Conservation (phyloP, 2,797 vertebrate genomes). For the Clarias laeviceps region DNA sequence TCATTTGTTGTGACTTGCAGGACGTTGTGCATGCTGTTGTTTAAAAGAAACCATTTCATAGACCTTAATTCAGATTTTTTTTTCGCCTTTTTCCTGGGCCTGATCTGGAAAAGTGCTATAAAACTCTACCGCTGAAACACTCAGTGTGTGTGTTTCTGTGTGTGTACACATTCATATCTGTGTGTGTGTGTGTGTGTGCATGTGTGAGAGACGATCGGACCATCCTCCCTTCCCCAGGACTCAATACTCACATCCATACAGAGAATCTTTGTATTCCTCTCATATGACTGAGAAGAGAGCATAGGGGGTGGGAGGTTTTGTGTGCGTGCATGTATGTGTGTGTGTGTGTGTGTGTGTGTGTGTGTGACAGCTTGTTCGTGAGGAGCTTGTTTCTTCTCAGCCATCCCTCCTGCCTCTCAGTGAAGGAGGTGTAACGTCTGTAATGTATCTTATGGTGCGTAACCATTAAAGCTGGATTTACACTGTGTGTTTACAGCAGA, state of each 20-base stretch:
- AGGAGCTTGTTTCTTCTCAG: constrained; percentile 11
- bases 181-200: not conserved
- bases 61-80: not conserved
- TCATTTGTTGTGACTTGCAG: not conserved
- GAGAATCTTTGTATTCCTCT: constrained; percentile 77
- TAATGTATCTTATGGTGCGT: constrained; percentile 12
- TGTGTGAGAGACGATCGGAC: constrained; percentile 26
- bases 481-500: not conserved
- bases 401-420: constrained; percentile 15
- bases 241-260: constrained; percentile 58
- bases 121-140: not conserved
- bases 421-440: constrained; percentile 20
- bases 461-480: not conserved
- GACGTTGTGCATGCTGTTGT: not conserved
- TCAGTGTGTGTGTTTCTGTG: not conserved
- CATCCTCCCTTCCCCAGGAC: constrained; percentile 15
- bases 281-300: constrained; percentile 71
- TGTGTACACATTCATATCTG: not conserved
- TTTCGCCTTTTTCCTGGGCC: not conserved
- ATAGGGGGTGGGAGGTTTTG: constrained; percentile 5
- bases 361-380: constrained; percentile 29
- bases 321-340: constrained; percentile 19
- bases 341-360: constrained; percentile 34
- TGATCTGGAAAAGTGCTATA: not conserved
- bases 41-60: not conserved